phyloP scores from a whole-genome alignment of 1,140 invertebrate species.

The Brachionus koreanus region DNA sequence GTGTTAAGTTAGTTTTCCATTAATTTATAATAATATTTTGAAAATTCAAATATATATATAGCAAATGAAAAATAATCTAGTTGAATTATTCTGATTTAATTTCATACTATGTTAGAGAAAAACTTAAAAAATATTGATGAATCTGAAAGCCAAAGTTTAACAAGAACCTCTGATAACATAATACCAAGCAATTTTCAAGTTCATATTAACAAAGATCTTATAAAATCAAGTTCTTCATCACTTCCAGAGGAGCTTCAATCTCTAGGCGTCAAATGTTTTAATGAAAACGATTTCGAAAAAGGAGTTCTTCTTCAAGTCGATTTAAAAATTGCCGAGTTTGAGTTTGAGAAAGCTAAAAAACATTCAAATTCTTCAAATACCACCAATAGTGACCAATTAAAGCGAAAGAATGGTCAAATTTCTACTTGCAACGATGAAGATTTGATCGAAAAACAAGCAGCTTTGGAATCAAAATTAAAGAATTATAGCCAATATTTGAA shows the following conservation, averaged over 20 bases:
- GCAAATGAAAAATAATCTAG: background rate
- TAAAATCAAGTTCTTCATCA: conserved; percentile 17
- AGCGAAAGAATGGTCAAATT: background rate
- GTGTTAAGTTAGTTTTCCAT: too few relatives aligned
- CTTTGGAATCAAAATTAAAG: background rate
- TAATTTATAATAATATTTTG: too few relatives aligned
- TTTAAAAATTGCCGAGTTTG: conserved; percentile 26
- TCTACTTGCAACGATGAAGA: background rate
- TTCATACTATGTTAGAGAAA: background rate
- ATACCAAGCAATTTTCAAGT: background rate
- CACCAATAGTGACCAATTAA: background rate
- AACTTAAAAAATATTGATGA: background rate
- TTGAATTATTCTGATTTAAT: background rate
- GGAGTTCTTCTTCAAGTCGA: conserved; percentile 34
- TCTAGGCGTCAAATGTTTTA: background rate
- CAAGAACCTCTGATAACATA: background rate
- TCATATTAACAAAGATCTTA: conserved; percentile 8
- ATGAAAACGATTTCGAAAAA: conserved; percentile 42
- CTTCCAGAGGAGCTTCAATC: conserved; percentile 6
- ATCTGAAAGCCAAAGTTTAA: background rate
- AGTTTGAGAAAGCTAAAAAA: conserved; percentile 22
- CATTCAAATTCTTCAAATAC: background rate
- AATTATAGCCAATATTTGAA: background rate
- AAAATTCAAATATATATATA: too few relatives aligned
- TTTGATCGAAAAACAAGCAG: conserved; percentile 1